Percentiles rank a stretch among this genome's conserved stretches.
Conservation (phyloP, 1,140 invertebrate species). For the Epicauta chinensis region DNA sequence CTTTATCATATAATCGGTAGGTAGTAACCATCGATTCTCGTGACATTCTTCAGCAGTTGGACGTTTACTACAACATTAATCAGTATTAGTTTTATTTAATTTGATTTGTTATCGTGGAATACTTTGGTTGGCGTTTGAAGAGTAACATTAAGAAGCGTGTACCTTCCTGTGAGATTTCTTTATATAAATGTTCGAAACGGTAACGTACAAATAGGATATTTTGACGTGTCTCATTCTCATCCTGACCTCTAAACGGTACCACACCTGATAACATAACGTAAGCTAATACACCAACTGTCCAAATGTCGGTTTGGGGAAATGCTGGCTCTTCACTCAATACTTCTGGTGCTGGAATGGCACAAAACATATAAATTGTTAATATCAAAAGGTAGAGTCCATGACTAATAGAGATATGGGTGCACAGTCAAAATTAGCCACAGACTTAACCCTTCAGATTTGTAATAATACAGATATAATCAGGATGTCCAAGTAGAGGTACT, state of each 20-base stretch:
- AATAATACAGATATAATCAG: slow-evolving; percentile 63
- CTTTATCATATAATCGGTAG: slow-evolving; percentile 88
- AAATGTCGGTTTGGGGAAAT: slow-evolving; percentile 88
- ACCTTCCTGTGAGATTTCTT: slow-evolving; percentile 90
- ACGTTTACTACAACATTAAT: slow-evolving; percentile 65
- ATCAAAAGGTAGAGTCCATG: background rate
- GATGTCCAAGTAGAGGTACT: slow-evolving; percentile 60
- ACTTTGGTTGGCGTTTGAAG: slow-evolving; percentile 90
- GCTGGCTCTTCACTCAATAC: slow-evolving; percentile 79
- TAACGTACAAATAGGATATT: slow-evolving; percentile 92
- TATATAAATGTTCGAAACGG: slow-evolving; percentile 89
- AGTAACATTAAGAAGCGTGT: slow-evolving; percentile 91
- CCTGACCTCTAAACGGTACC: slow-evolving; percentile 83
- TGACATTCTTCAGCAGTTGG: slow-evolving; percentile 89
- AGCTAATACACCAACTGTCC: slow-evolving; percentile 87
- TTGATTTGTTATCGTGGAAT: slow-evolving; percentile 27
- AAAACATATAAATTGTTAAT: background rate
- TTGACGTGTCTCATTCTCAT: slow-evolving; percentile 77
- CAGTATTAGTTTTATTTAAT: slow-evolving; percentile 19
- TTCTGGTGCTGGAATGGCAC: slow-evolving; percentile 74
- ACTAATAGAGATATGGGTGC: too few species aligned
- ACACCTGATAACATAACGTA: slow-evolving; percentile 93
- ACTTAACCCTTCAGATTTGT: too few species aligned
- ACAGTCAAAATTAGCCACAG: too few species aligned
- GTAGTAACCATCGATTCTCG: slow-evolving; percentile 90